Evolutionary conservation across 2,888 invertebrate genomes (phyloP).

Genomic region (Dysmachus trigonus): DNA sequence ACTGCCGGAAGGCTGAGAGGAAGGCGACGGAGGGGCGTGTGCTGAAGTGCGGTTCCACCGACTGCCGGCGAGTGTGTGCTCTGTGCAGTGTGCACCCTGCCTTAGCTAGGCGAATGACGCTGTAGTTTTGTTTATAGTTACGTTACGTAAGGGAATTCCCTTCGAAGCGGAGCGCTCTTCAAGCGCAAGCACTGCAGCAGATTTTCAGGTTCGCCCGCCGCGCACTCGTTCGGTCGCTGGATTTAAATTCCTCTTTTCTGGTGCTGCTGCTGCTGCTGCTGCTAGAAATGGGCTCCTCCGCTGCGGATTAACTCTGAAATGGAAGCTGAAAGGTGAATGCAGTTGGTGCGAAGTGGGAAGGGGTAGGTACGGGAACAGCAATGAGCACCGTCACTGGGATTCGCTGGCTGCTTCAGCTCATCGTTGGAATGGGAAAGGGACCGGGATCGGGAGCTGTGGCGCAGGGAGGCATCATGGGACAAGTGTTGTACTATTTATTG

Average conservation of each 20-base stretch:
- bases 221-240: not conserved
- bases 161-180: not conserved
- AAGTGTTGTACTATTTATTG: not conserved
- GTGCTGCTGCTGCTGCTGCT: no score
- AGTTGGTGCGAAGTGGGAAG: not conserved
- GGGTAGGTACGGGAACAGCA: no score
- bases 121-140: slow-evolving; percentile 43
- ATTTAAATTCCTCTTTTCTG: no score
- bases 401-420: not conserved
- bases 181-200: slow-evolving; percentile 6
- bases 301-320: slow-evolving; percentile 10
- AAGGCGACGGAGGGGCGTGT: not conserved
- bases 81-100: not conserved
- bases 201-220: not conserved
- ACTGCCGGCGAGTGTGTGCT: not conserved
- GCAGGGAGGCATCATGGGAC: not conserved
- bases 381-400: not conserved
- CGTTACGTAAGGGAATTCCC: slow-evolving; percentile 51
- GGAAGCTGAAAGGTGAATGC: slow-evolving; percentile 33
- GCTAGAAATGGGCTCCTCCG: not conserved
- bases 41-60: not conserved
- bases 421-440: not conserved
- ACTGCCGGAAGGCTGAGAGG: not conserved
- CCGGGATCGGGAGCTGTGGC: not conserved
- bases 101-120: not conserved